These are phyloP conservation scores for Microtus ochrogaster DNA, from an alignment of 2,113 vertebrate genomes.

Conservation along the genomic window DNA sequence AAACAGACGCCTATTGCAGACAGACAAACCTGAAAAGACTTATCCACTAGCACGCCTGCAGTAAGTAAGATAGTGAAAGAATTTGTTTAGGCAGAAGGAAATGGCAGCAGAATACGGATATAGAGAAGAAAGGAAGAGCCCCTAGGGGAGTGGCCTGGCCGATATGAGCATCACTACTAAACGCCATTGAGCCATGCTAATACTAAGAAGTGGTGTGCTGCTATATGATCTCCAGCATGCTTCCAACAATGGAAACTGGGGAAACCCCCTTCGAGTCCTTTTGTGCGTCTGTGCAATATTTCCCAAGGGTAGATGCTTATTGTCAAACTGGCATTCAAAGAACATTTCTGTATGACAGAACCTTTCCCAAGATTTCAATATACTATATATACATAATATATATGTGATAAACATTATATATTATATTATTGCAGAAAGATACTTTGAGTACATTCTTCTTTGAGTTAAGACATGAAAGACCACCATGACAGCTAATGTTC, in stretches of 20 bases:
- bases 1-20: neutral
- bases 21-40: conserved; percentile 11
- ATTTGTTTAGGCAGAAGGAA: conserved; percentile 42
- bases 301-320: neutral
- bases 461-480: neutral
- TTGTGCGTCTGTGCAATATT: neutral
- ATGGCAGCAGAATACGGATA: neutral
- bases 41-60: neutral
- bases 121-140: neutral
- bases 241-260: neutral
- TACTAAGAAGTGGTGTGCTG: neutral
- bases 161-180: neutral
- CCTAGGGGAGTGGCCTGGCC: neutral
- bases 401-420: neutral
- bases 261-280: neutral
- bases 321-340: conserved; percentile 4
- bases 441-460: neutral
- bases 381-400: neutral
- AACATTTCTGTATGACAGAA: conserved; percentile 21
- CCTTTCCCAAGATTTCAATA: neutral
- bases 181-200: neutral
- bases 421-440: conserved; percentile 26
- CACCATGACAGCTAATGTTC: neutral
- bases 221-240: neutral
- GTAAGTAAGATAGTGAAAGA: neutral